Conservation (phyloP, 2,888 invertebrate species). For the Mactromeris polynyma region DNA sequence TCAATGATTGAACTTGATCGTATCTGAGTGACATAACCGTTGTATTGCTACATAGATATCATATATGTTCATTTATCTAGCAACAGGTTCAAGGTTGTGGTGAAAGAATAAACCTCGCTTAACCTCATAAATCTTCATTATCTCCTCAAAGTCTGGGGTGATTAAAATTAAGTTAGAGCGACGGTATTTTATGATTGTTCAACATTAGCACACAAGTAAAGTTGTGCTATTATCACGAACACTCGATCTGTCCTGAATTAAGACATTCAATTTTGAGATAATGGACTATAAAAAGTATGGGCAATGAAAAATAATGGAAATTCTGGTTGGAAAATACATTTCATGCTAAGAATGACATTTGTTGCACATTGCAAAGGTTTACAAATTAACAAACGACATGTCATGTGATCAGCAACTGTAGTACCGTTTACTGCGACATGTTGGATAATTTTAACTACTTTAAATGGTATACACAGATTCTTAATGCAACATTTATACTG, state of each 20-base stretch:
- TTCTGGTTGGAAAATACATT: no score
- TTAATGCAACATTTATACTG: no score
- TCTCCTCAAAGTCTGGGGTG: neutral
- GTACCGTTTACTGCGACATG: no score
- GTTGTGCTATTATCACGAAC: neutral
- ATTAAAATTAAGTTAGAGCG: neutral
- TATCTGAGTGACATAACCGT: neutral
- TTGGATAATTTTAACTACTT: no score
- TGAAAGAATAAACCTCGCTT: neutral
- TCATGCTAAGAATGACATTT: no score
- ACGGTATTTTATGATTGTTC: neutral
- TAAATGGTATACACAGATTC: no score
- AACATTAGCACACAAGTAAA: neutral
- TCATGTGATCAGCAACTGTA: no score
- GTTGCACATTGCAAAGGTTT: no score
- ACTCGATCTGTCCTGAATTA: neutral
- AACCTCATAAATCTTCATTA: neutral
- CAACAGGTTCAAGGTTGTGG: neutral
- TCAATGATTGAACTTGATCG: neutral
- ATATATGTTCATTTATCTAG: neutral
- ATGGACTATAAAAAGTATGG: neutral
- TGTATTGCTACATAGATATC: neutral
- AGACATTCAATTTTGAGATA: neutral
- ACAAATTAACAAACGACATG: no score
- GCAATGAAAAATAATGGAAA: no score